Evolutionary conservation across 1,140 invertebrate species (phyloP).

Genomic region (Scaptomyza hsui): DNA sequence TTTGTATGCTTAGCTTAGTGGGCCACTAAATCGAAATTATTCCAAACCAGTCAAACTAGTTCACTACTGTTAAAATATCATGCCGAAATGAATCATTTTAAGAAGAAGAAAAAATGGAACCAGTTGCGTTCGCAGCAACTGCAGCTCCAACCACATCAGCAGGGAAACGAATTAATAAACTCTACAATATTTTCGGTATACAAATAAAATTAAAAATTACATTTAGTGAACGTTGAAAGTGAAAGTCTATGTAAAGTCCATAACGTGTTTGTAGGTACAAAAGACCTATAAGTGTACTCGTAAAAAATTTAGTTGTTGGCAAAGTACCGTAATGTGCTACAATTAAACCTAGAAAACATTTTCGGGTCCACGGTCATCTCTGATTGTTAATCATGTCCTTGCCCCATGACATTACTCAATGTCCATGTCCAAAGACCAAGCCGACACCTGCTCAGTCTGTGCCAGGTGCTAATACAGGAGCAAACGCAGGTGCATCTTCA

Average conservation of each 20-base stretch:
- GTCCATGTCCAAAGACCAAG: conserved; percentile 11
- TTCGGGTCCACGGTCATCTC: not conserved
- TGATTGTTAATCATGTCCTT: conserved; percentile 45
- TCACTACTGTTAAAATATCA: too few species aligned
- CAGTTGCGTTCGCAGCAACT: too few species aligned
- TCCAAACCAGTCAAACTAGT: not conserved
- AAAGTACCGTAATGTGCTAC: not conserved
- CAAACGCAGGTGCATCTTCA: not conserved
- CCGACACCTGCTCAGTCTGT: conserved; percentile 60
- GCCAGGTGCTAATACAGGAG: conserved; percentile 35
- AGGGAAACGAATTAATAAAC: not conserved
- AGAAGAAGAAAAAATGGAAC: too few species aligned
- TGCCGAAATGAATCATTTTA: too few species aligned
- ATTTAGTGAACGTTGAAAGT: not conserved
- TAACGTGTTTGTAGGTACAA: conserved; percentile 17
- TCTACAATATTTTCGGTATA: not conserved
- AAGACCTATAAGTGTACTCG: not conserved
- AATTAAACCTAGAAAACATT: not conserved
- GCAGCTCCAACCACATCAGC: too few species aligned
- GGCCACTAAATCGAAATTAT: conserved; percentile 1
- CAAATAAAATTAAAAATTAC: not conserved
- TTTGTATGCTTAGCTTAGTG: not conserved
- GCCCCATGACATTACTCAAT: conserved; percentile 24
- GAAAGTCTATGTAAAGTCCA: not conserved
- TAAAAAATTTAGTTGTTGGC: not conserved